These are phyloP conservation scores for Catostylus mosaicus DNA, from an alignment of 30 jellyfish, hydroid and myxozoan species.

Conservation along the genomic window DNA sequence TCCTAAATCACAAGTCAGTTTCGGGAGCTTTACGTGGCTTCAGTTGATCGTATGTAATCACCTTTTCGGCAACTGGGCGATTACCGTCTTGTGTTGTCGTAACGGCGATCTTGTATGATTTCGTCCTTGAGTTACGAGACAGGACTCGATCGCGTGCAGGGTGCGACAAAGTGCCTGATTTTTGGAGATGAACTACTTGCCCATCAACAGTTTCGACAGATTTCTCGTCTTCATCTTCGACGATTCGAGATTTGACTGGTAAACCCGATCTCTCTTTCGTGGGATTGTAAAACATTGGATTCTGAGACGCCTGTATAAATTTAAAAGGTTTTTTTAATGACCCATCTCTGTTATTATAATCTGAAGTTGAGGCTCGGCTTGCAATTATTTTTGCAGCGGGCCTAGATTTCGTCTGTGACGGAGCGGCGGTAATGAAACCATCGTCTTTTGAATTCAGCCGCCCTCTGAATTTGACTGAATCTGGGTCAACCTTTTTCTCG, in stretches of 20 bases:
- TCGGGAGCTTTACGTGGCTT: conserved; percentile 50
- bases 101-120: conserved; percentile 80
- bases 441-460: conserved; percentile 59
- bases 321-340: conserved; percentile 17
- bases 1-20: conserved; percentile 40
- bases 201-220: conserved; percentile 3
- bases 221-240: not conserved
- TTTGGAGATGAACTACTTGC: not conserved
- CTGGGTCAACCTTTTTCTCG: conserved; percentile 47
- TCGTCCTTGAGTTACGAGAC: conserved; percentile 75
- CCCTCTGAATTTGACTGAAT: conserved; percentile 32
- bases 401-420: conserved; percentile 63
- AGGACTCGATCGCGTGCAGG: conserved; percentile 49
- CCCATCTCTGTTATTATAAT: not conserved
- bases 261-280: conserved; percentile 24
- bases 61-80: conserved; percentile 37
- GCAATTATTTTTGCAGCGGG: conserved; percentile 64
- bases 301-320: not conserved
- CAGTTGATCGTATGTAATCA: conserved; percentile 34
- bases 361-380: conserved; percentile 19
- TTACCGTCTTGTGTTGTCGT: conserved; percentile 26
- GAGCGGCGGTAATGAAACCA: conserved; percentile 67
- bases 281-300: conserved; percentile 41
- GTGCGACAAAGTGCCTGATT: conserved; percentile 34
- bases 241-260: conserved; percentile 16